Conservation (phyloP, 2,888 invertebrate species). For the Cecidostiba fungosa region DNA sequence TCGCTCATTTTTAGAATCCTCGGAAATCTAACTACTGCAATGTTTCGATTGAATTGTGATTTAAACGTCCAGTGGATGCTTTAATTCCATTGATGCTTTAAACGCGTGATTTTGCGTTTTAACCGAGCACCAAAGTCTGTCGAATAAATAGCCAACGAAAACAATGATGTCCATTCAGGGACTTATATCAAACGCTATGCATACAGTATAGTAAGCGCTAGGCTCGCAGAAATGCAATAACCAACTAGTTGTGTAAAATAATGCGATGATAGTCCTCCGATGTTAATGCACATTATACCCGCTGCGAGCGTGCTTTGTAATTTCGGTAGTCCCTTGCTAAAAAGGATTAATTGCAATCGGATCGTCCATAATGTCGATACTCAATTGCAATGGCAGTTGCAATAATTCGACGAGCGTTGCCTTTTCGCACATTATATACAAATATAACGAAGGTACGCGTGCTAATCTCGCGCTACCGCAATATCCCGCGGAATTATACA, state of each 20-base stretch:
- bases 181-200: too few species aligned
- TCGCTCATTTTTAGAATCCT: neutral
- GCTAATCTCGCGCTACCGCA: neutral
- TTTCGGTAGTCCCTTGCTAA: conserved; percentile 8
- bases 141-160: too few species aligned
- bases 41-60: too few species aligned
- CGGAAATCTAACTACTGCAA: too few species aligned
- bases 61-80: too few species aligned
- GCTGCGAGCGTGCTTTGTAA: neutral
- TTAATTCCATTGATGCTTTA: too few species aligned
- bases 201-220: neutral
- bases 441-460: conserved; percentile 6
- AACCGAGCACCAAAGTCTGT: neutral
- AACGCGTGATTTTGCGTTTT: too few species aligned
- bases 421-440: neutral
- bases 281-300: conserved; percentile 39
- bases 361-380: conserved; percentile 28
- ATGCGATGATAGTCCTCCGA: neutral
- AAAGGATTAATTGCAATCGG: conserved; percentile 52
- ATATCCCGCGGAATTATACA: neutral
- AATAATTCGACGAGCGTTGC: neutral
- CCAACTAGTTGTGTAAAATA: conserved; percentile 11
- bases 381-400: neutral
- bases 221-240: neutral
- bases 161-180: too few species aligned